phyloP scores from a whole-genome alignment of 2,113 vertebrate genomes.

The Anthoscopus minutus region DNA sequence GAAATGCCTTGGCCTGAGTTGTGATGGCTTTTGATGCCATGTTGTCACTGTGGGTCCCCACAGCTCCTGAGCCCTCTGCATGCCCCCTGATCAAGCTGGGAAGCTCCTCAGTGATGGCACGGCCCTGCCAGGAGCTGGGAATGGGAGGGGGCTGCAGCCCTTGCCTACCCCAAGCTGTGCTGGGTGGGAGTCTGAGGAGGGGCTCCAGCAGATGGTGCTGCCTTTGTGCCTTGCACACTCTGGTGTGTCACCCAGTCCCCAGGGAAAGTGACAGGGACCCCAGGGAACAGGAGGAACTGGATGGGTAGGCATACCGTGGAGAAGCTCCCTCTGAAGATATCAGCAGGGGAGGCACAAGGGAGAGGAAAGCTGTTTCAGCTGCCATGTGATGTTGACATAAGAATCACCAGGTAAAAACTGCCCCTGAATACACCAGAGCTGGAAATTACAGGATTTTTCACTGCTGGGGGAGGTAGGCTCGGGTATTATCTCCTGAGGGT shows the following conservation, averaged over 20 bases:
- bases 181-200: not conserved
- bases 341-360: not conserved
- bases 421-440: not conserved
- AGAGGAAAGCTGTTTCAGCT: not conserved
- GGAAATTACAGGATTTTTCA: not conserved
- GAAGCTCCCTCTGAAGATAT: not conserved
- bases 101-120: not conserved
- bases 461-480: not conserved
- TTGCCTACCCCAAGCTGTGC: fast-evolving
- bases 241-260: not conserved
- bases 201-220: not conserved
- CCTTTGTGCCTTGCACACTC: not conserved
- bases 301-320: not conserved
- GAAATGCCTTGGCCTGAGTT: not conserved
- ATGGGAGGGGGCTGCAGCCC: not conserved
- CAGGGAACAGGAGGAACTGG: not conserved
- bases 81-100: fast-evolving
- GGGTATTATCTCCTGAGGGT: not conserved
- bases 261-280: not conserved
- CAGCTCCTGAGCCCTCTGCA: not conserved
- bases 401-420: not conserved
- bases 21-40: not conserved
- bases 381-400: not conserved
- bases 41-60: fast-evolving
- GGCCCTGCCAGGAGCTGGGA: not conserved